Percentiles rank a stretch among this genome's conserved stretches.
Evolutionary conservation across 1,140 invertebrate genomes (phyloP).

Genomic region (Danaus melanippus): DNA sequence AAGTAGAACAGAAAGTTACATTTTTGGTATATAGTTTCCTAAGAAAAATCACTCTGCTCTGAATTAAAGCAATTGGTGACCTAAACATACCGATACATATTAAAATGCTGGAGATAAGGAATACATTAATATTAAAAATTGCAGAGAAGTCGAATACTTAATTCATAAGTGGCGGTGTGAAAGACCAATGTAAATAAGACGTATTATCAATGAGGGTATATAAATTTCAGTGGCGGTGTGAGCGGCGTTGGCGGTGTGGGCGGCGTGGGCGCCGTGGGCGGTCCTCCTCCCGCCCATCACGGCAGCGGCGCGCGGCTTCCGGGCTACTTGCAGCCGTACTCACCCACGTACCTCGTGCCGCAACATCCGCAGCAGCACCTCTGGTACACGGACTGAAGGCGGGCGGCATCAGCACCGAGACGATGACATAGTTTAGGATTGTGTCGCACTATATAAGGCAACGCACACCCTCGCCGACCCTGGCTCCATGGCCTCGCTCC

Average conservation of each 20-base stretch:
- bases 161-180: no score
- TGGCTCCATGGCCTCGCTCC: constrained; percentile 34
- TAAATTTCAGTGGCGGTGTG: constrained; percentile 32
- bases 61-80: no score
- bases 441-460: constrained; percentile 10
- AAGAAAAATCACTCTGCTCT: no score
- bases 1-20: no score
- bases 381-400: constrained; percentile 67
- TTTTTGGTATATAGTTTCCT: no score
- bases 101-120: no score
- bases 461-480: constrained; percentile 31
- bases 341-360: constrained; percentile 62
- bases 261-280: constrained; percentile 36
- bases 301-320: constrained; percentile 57
- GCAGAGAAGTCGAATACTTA: no score
- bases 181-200: no score
- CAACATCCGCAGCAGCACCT: constrained; percentile 62
- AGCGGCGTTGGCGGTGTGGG: constrained; percentile 23
- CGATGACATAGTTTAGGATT: constrained; percentile 9
- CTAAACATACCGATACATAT: no score
- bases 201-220: background rate
- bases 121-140: no score
- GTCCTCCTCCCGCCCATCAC: constrained; percentile 62
- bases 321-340: constrained; percentile 65
- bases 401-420: constrained; percentile 1